Evolutionary conservation across 2,797 vertebrate species (phyloP).

Genomic region (Telmatherina bonti): DNA sequence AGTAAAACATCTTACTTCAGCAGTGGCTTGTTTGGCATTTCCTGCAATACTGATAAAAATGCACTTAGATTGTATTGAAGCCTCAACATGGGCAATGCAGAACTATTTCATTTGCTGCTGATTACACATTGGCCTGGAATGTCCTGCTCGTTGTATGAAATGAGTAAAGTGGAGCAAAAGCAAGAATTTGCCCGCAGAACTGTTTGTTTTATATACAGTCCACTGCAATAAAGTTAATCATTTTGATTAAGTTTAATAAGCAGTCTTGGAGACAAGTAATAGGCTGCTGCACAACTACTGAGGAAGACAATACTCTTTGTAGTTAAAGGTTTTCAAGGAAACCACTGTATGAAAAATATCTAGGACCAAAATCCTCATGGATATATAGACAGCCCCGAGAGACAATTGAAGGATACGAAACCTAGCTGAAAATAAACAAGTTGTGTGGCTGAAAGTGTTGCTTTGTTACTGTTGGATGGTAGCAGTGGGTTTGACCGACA

Average conservation of each 20-base stretch:
- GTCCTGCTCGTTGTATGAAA: constrained; percentile 49
- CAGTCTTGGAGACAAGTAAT: constrained; percentile 32
- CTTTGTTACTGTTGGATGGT: constrained; percentile 75
- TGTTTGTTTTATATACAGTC: constrained; percentile 44
- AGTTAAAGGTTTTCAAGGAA: constrained; percentile 44
- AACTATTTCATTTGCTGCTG: background rate
- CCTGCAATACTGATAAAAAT: constrained; percentile 41
- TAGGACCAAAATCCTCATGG: constrained; percentile 23
- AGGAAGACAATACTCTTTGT: constrained; percentile 24
- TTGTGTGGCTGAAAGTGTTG: constrained; percentile 41
- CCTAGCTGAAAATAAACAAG: constrained; percentile 56
- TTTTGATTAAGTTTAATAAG: constrained; percentile 67
- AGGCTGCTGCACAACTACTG: constrained; percentile 28
- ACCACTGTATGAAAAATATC: constrained; percentile 21
- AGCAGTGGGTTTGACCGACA: constrained; percentile 53
- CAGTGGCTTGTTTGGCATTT: constrained; percentile 53
- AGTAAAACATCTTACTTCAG: constrained; percentile 34
- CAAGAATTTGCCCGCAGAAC: constrained; percentile 30
- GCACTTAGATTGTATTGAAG: constrained; percentile 24
- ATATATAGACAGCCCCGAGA: constrained; percentile 41
- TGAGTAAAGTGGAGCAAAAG: constrained; percentile 26
- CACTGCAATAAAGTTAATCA: constrained; percentile 30
- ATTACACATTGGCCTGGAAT: constrained; percentile 27
- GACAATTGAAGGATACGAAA: constrained; percentile 73
- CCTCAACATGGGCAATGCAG: constrained; percentile 5